Evolutionary conservation across 2,113 vertebrate species (phyloP).

Genomic region (Phylloscopus trochiloides): DNA sequence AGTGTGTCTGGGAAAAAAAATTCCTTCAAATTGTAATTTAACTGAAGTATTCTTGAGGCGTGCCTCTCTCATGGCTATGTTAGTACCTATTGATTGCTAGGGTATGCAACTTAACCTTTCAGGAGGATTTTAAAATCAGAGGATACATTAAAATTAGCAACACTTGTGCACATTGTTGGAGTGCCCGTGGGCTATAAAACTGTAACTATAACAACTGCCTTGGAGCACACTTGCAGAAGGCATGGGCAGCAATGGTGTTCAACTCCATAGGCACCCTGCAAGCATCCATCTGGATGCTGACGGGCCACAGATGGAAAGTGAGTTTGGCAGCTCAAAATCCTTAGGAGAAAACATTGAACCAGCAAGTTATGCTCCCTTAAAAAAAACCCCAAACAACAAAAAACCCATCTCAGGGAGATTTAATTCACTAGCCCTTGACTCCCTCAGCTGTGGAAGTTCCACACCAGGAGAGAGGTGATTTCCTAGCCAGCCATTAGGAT

Average conservation of each 20-base stretch:
- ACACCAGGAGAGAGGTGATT: neutral
- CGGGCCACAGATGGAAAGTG: slow-evolving; percentile 24
- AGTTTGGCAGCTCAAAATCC: neutral
- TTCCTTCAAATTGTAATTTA: neutral
- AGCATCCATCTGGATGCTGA: slow-evolving; percentile 18
- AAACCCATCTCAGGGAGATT: neutral
- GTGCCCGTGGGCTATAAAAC: neutral
- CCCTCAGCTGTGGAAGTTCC: neutral
- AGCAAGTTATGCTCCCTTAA: neutral
- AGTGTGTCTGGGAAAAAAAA: neutral
- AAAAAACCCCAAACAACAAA: neutral
- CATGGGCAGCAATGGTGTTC: neutral
- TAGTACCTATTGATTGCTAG: neutral
- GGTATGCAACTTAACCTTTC: neutral
- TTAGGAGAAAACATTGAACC: neutral
- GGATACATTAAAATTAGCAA: neutral
- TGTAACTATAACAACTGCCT: slow-evolving; percentile 19
- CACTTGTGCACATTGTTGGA: neutral
- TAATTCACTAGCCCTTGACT: neutral
- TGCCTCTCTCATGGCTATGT: neutral
- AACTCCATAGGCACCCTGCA: neutral
- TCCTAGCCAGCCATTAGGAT: neutral
- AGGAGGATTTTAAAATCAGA: neutral
- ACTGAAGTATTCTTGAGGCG: neutral
- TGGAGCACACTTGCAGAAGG: neutral